Base-by-base conservation (phyloP, 1,140 invertebrate species). In the Tenebrio molitor region DNA sequence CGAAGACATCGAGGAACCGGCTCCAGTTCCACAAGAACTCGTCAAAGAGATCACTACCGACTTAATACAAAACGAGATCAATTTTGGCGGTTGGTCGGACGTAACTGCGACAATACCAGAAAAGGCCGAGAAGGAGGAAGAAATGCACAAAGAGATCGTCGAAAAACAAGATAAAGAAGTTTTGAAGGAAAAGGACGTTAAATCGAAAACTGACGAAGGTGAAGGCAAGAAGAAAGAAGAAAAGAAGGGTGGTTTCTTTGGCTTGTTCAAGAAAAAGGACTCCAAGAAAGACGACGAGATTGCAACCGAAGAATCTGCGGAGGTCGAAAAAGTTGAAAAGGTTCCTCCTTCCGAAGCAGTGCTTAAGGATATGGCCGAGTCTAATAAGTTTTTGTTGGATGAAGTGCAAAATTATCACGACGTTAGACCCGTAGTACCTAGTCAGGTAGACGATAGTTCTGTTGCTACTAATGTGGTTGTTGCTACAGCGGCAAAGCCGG, bases 131-230 rank as follows among this genome's bases (percentile, higher is more conserved):
- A 64, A 64, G 16, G 34, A 64, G n/a, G 50, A 58, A 14, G 21
- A 58, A 14, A 3, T 12, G 4, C 50, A 65, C 6, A 74, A 74
- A 16, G 78, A 81, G 36, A 78, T 78, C 16, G 75, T 82, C 16
- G 79, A 81, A 63, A 82, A 82, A 73, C 80, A 82, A 41, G 78
- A 81, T 29, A 69, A 75, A 65, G 79, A 83, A 77, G 73, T 76
- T 19, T 79, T 78, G 0, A 81, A 79, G 73, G 81, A 82, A 53
- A 68, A 74, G 29, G 71, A 76, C 15, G 39, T 39, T 25, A 39
- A 39, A 69, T 10, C 29, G 10, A 62, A 44, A 34, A 44, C 63
- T n/a, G 21, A 29, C 23, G 33, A 73, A 19, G 8, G 3, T 29
- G 39, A 69, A 0, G 39, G 6, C 10, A 68, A 46, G 21, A 71